Conservation (phyloP, 2,797 vertebrate species). For the Gambelia wislizenii region DNA sequence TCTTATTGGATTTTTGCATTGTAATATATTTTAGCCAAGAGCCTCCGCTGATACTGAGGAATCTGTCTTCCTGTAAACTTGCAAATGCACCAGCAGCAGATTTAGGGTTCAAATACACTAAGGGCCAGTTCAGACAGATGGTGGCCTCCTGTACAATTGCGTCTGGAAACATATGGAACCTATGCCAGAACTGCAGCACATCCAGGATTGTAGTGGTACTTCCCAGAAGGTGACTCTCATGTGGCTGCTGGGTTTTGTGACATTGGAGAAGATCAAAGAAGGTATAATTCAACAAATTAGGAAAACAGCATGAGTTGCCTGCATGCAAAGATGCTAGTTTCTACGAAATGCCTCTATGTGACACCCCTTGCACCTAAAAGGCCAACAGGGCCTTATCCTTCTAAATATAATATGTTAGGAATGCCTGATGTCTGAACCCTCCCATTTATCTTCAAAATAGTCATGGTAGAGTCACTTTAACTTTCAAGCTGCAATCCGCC, state of each 20-base stretch:
- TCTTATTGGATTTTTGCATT: slow-evolving; percentile 13
- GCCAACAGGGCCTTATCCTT: neutral
- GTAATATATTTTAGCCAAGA: slow-evolving; percentile 16
- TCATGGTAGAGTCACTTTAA: no score
- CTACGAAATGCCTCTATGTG: neutral
- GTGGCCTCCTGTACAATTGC: neutral
- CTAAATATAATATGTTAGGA: neutral
- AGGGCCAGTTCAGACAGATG: neutral
- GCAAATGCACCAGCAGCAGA: slow-evolving; percentile 11
- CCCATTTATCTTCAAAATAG: neutral
- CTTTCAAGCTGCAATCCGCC: no score
- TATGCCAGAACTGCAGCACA: neutral
- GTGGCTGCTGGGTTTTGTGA: neutral
- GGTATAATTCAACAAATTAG: neutral
- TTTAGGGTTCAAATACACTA: neutral
- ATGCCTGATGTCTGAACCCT: neutral
- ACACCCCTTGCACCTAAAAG: neutral
- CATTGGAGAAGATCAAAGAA: neutral
- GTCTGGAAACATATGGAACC: neutral
- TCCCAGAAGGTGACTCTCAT: neutral
- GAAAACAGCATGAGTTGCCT: neutral
- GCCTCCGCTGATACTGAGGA: neutral
- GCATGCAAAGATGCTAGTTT: neutral
- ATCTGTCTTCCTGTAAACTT: slow-evolving; percentile 4
- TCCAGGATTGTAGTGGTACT: neutral